Percentiles rank a stretch among this genome's conserved stretches.
Evolutionary conservation across 1,140 invertebrate species (phyloP).

Genomic region (Battus philenor): DNA sequence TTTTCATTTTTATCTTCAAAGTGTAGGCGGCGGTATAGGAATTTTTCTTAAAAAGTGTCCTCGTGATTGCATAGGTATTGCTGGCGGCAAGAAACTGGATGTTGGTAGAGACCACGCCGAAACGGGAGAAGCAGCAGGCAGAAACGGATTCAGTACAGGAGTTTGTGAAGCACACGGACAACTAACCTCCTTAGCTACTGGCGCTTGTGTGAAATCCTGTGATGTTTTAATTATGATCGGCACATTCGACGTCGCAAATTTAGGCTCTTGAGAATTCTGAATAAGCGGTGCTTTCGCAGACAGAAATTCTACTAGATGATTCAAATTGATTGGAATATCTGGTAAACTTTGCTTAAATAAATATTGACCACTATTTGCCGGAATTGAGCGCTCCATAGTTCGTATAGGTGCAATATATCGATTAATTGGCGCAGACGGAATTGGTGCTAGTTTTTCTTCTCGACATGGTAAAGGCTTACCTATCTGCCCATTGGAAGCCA

Average conservation of each 20-base stretch:
- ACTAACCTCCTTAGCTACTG: conserved; percentile 17
- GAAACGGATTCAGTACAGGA: conserved; percentile 30
- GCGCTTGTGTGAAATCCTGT: conserved; percentile 10
- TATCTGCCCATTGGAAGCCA: conserved; percentile 9
- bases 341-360: conserved; percentile 1
- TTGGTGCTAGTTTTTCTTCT: neutral
- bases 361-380: neutral
- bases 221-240: conserved; percentile 6
- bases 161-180: conserved; percentile 20
- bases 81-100: conserved; percentile 30
- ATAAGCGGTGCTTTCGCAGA: conserved; percentile 7
- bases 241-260: conserved; percentile 5
- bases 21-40: conserved; percentile 43
- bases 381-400: neutral
- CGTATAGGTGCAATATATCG: neutral
- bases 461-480: conserved; percentile 3
- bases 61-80: conserved; percentile 22
- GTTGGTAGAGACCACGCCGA: conserved; percentile 31
- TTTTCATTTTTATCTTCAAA: conserved; percentile 13
- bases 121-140: conserved; percentile 44
- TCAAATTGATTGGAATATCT: neutral
- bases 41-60: conserved; percentile 44
- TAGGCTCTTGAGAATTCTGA: conserved; percentile 7
- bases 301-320: neutral
- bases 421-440: neutral